Percentiles rank a stretch among this genome's conserved stretches.
Conservation (phyloP, 1,140 invertebrate genomes). For the Sweltsa coloradensis region DNA sequence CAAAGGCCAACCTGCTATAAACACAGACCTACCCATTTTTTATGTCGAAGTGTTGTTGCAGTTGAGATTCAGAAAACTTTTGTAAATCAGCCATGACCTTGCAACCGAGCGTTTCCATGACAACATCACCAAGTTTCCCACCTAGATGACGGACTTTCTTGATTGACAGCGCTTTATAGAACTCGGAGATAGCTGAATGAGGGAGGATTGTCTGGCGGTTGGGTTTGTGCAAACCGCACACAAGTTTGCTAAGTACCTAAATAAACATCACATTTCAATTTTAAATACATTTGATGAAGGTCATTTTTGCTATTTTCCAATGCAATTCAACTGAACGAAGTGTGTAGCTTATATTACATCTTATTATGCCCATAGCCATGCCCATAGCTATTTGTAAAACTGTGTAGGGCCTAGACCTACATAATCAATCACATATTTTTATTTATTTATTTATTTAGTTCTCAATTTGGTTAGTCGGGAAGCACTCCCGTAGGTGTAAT, state of each 20-base stretch:
- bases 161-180: conserved; percentile 57
- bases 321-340: too few species aligned
- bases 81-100: conserved; percentile 66
- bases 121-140: conserved; percentile 71
- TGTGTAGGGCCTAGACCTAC: too few species aligned
- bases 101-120: conserved; percentile 58
- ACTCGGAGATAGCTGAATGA: conserved; percentile 38
- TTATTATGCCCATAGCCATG: too few species aligned
- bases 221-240: conserved; percentile 87
- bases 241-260: conserved; percentile 77
- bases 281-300: too few species aligned
- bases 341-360: too few species aligned
- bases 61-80: conserved; percentile 49
- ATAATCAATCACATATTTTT: too few species aligned
- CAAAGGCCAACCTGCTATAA: too few species aligned
- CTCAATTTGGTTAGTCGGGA: too few species aligned
- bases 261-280: conserved; percentile 14
- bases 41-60: conserved; percentile 62
- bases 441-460: too few species aligned
- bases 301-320: too few species aligned
- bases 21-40: conserved; percentile 59
- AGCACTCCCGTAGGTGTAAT: too few species aligned
- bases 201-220: conserved; percentile 87
- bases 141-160: conserved; percentile 75
- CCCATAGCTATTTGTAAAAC: too few species aligned